Evolutionary conservation across 2,797 vertebrate genomes (phyloP).

Genomic region (Pseudochirops cupreus): DNA sequence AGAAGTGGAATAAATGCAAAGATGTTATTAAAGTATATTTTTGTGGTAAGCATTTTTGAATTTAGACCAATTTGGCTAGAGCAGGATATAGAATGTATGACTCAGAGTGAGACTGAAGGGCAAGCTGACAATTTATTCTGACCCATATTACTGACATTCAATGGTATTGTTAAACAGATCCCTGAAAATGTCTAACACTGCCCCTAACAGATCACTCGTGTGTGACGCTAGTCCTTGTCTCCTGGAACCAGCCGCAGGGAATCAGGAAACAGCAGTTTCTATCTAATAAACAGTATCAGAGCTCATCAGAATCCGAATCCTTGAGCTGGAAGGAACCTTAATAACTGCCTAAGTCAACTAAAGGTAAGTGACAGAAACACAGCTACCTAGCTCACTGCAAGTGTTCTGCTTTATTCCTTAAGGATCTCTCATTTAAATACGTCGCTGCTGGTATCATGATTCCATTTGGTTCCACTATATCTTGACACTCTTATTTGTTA

Average conservation of each 20-base stretch:
- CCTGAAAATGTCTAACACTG: constrained; percentile 9
- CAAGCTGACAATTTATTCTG: constrained; percentile 26
- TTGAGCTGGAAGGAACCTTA: not conserved
- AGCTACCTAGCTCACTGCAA: not conserved
- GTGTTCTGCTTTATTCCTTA: not conserved
- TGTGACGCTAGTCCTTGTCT: not conserved
- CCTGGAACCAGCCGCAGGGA: not conserved
- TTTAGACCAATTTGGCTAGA: not conserved
- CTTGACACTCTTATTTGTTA: not conserved
- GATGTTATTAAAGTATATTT: not conserved
- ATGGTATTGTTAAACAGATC: constrained; percentile 36
- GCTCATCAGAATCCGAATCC: not conserved
- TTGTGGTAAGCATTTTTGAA: not conserved
- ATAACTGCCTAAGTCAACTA: not conserved
- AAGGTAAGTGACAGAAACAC: not conserved
- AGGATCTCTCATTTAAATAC: not conserved
- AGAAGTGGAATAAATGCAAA: not conserved
- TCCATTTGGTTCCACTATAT: not conserved
- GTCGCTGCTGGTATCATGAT: not conserved
- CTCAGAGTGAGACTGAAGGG: not conserved
- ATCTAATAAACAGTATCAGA: not conserved
- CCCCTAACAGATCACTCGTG: constrained; percentile 2
- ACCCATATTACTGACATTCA: not conserved
- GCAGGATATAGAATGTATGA: not conserved
- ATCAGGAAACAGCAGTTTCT: not conserved